phyloP scores from a whole-genome alignment of 2,113 vertebrate genomes.

The Philantomba maxwellii region DNA sequence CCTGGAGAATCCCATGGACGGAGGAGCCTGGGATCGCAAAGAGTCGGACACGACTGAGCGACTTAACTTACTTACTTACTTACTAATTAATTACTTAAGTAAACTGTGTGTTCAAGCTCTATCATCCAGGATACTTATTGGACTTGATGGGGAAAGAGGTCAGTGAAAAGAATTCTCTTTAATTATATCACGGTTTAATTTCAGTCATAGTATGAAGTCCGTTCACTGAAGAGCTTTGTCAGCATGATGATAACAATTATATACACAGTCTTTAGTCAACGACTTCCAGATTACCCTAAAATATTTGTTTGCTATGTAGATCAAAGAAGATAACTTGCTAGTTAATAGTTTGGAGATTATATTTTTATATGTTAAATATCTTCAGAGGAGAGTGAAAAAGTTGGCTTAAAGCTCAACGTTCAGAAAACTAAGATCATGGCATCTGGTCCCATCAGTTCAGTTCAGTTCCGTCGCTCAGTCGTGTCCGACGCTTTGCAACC shows the following conservation, averaged over 20 bases:
- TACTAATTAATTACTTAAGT: background rate
- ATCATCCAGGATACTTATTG: background rate
- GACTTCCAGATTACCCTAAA: background rate
- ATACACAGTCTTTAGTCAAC: background rate
- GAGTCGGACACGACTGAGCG: too few species aligned
- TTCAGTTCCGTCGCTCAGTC: too few species aligned
- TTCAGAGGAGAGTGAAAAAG: background rate
- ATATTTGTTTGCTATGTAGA: background rate
- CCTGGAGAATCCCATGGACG: too few species aligned
- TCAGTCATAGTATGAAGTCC: background rate
- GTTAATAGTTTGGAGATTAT: background rate
- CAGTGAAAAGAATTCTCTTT: background rate
- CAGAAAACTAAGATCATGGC: background rate
- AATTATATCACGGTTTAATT: background rate
- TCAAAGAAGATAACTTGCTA: background rate
- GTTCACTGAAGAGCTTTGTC: background rate
- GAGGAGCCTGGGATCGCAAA: too few species aligned
- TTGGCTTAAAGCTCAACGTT: background rate
- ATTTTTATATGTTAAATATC: background rate
- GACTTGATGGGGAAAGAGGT: background rate
- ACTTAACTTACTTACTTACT: too few species aligned
- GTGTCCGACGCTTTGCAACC: too few species aligned
- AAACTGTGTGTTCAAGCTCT: background rate
- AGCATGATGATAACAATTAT: background rate
- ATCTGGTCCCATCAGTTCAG: background rate